Evolutionary conservation across 2,113 vertebrate genomes (phyloP), one percentile per base, ranked within the genome.

Genomic region (Vulpes ferrilata): DNA sequence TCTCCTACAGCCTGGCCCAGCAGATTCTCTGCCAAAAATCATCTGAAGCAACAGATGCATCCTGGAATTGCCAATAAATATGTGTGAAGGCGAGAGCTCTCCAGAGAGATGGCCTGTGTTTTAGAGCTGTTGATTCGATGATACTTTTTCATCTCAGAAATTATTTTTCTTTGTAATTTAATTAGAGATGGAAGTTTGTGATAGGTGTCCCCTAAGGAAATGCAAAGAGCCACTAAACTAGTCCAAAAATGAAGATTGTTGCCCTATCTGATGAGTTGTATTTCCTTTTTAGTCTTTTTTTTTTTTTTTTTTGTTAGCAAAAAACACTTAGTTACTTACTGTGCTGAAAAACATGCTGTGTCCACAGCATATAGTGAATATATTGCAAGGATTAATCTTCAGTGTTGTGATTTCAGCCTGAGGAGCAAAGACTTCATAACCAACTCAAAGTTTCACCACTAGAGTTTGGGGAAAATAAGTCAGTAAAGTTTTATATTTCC

Each of bases 401-500:
- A 91, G 84, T 96, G 93, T 96, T 94, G 53, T 96, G 97, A 98
- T 97, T 97, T 96, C 93, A 98, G 95, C 62, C 17, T 74, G 55
- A 80, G 79, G 55, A 95, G 82, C 86, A 97, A 97, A 98, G 96
- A 96, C 92, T 98, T 98, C 97, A 71, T 97, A 98, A 98, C 71
- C 97, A 98, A 97, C 59, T 51, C 78, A 51, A 86, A n/a, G 67
- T 95, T 0, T 55, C 17, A 0, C 83, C 97, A 94, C 94, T 98
- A 60, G 0, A 38, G 81, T 79, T 98, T 87, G 93, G 59, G 79
- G 64, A 84, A 97, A 98, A 97, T 15, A 74, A 84, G 80, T 35
- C 96, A 90, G 27, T 48, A 5, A 96, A 97, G 85, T 91, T 64
- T 97, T 88, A 59, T 53, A 19, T 98, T 98, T 94, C 64, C 8